Evolutionary conservation across 2,113 vertebrate species (phyloP), one percentile per base, ranked within the genome.

Genomic region (Myodes glareolus): DNA sequence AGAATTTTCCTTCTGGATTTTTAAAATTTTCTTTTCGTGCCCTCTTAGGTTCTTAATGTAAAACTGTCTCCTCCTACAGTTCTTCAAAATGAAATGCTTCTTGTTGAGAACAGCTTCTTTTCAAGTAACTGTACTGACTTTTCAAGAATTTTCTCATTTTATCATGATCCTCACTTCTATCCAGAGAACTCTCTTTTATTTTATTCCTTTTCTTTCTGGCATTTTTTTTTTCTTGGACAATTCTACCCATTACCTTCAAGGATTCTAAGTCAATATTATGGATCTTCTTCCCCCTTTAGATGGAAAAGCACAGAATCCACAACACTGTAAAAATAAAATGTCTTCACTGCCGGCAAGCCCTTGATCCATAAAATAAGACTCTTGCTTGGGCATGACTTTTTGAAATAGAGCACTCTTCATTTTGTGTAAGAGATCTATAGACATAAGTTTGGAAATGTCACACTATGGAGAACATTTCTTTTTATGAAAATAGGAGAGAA

Each of bases 301-400:
- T 10, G 55, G 25, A 72, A 88, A 95, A 98, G 76, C 63, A 68
- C 91, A 90, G 88, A 97, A 97, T 97, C 97, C 93, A 3, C 36
- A 97, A 91, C 97, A 95, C 94, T 97, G 92, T 50, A 97, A 85
- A 61, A 98, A 95, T 81, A 93, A 98, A 98, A 97, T 97, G 86
- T 75, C 94, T 97, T 96, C 90, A 96, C 98, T 39, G 97, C 82
- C 16, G 84, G 93, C 98, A 98, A 98, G 96, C 45, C 97, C 98
- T 97, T 98, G 97, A 98, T 98, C 98, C 98, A 96, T 98, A 98
- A 98, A 98, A 97, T 92, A 94, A 97, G 80, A 96, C 33, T 92
- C 68, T 78, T n/a, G 1, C 29, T 95, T 89, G 94, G 94, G 63
- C 77, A 0, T 91, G 92, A 93, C 52, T 81, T 98, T 98, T 98